A percentile compares a stretch with the other conserved stretches of the same genome.
These are phyloP conservation scores for Rhynchonycteris naso DNA, from an alignment of 2,797 vertebrate species.

Conservation along the genomic window DNA sequence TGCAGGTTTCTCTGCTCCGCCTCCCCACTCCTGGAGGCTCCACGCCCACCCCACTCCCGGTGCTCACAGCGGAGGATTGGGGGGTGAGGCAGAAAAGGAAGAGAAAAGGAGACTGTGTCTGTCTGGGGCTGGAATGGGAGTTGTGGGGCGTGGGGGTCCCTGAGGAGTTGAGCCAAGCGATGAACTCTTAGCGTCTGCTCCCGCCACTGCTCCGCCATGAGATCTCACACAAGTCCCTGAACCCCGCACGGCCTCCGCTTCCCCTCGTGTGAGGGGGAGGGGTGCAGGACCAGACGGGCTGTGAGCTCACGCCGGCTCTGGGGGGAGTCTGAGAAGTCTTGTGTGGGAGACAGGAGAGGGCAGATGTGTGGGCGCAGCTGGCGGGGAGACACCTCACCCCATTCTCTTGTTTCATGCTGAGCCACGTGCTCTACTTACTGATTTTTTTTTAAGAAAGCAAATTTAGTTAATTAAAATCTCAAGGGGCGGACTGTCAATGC, in stretches of 20 bases:
- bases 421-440: neutral
- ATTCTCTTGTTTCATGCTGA: neutral
- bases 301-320: no score
- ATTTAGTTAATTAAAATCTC: neutral
- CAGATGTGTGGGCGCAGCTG: no score
- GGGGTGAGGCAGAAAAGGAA: neutral
- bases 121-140: neutral
- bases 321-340: neutral
- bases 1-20: neutral
- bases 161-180: neutral
- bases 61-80: no score
- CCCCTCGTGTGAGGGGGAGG: neutral
- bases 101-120: neutral
- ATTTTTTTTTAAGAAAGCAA: neutral
- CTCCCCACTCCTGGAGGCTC: neutral
- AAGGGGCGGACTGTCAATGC: neutral
- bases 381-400: neutral
- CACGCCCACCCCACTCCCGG: neutral
- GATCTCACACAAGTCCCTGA: rapidly evolving
- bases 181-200: neutral
- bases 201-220: rapidly evolving
- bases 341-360: neutral
- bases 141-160: rapidly evolving
- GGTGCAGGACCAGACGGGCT: neutral
- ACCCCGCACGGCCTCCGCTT: neutral